Evolutionary conservation across 1,140 invertebrate species (phyloP).

Genomic region (Drosophila willistoni): DNA sequence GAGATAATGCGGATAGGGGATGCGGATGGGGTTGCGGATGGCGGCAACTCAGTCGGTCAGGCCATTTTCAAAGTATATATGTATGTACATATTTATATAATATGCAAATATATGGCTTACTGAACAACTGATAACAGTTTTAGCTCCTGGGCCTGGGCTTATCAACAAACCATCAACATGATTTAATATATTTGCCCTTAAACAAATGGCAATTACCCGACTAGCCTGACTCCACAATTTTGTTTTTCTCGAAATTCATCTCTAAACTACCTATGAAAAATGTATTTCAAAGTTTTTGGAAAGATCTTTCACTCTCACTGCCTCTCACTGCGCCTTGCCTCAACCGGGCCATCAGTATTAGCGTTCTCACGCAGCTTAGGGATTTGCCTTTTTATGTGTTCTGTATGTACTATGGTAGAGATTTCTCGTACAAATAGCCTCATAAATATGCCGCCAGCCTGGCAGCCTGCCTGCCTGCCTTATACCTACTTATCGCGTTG

Average conservation of each 20-base stretch:
- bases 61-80: slow-evolving; percentile 29
- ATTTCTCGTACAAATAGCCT: slow-evolving; percentile 62
- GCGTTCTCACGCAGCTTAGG: slow-evolving; percentile 75
- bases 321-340: not conserved
- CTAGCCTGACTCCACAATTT: slow-evolving; percentile 21
- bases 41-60: slow-evolving; percentile 24
- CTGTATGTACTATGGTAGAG: slow-evolving; percentile 38
- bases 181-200: slow-evolving; percentile 74
- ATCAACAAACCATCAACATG: slow-evolving; percentile 68
- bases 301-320: not conserved
- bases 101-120: slow-evolving; percentile 66
- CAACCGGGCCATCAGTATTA: slow-evolving; percentile 50
- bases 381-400: slow-evolving; percentile 29
- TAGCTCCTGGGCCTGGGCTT: slow-evolving; percentile 34
- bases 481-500: slow-evolving; percentile 41
- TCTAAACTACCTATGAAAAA: slow-evolving; percentile 27
- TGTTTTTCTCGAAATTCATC: slow-evolving; percentile 43
- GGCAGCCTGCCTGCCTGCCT: slow-evolving; percentile 41
- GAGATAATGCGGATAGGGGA: slow-evolving; percentile 22
- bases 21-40: not conserved
- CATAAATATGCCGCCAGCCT: slow-evolving; percentile 69
- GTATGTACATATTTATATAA: slow-evolving; percentile 20
- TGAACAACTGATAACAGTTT: slow-evolving; percentile 51
- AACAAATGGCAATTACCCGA: slow-evolving; percentile 36
- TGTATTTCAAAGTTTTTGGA: slow-evolving; percentile 18